A percentile compares a stretch with the other conserved stretches of the same genome.
Evolutionary conservation across 2,888 invertebrate genomes (phyloP).

Genomic region (Galerucella calmariensis): DNA sequence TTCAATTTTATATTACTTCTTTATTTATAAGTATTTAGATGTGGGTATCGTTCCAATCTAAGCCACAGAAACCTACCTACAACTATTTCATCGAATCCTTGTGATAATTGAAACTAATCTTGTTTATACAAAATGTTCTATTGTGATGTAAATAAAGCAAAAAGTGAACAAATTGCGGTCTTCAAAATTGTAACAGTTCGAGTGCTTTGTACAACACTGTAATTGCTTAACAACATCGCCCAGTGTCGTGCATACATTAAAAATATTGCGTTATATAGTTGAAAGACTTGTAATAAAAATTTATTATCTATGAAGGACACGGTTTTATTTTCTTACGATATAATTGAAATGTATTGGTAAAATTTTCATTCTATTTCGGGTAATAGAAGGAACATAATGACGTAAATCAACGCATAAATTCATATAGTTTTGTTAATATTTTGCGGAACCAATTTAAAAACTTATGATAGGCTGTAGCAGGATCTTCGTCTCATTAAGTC

Average conservation of each 20-base stretch:
- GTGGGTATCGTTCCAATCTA: neutral
- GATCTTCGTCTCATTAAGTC: no score
- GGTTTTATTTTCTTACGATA: no score
- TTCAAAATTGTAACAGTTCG: constrained; percentile 7
- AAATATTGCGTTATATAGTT: neutral
- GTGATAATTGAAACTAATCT: constrained; percentile 14
- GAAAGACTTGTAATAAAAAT: neutral
- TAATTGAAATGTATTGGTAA: no score
- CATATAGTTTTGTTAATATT: no score
- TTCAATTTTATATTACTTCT: no score
- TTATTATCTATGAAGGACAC: no score
- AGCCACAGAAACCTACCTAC: neutral
- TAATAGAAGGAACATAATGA: no score
- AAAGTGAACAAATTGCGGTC: constrained; percentile 15
- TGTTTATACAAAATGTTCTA: constrained; percentile 6
- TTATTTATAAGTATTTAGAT: neutral
- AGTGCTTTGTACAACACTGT: neutral
- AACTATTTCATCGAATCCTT: neutral
- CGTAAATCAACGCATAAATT: no score
- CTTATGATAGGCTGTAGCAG: no score
- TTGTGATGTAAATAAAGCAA: constrained; percentile 16
- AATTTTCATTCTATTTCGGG: no score
- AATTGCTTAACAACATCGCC: constrained; percentile 1
- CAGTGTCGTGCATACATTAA: neutral
- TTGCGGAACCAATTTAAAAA: no score